Base-by-base conservation (phyloP, 1,140 invertebrate genomes). In the Drosophila melanica region DNA sequence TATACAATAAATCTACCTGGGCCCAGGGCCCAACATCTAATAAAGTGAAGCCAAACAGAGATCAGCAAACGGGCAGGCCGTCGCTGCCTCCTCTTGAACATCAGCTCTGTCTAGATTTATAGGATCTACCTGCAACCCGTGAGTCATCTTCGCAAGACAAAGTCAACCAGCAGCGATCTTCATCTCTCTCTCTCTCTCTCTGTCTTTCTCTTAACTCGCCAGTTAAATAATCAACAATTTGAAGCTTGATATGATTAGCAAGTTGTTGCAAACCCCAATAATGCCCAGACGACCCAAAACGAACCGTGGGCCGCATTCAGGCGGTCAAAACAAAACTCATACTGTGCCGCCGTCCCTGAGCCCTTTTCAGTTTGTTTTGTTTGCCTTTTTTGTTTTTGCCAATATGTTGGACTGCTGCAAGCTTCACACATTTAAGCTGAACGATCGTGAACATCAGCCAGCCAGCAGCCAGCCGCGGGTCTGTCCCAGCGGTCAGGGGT, bases 1-100 rank as follows among this genome's bases (percentile, higher is more conserved):
- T 81, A 71, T 81, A 79, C 84, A 89, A 82, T 89, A 80, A 89
- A 89, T 89, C 84, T 89, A 89, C 84, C 84, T 89, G 82, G 72
- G 59, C 65, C 18, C n/a, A 3, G 27, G 27, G 5, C 27, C 27
- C 55, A 62, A 62, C 73, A 73, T 84, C 81, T 84, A 84, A 84
- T 69, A 79, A 48, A 66, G 57, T 55, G 64, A 68, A 55, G 64
- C 42, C 12, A 54, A 80, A 39, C 37, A 47, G 37, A 66, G 72
- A 71, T 73, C 65, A 45, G 39, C 42, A 39, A 59, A 37, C 39
- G 30, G 45, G 8, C 44, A 9, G 54, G 30, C 39, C 27, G 16
- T 30, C 3, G 6, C 12, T 6, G 39, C 6, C 14, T 9, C 14
- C 6, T 14, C 14, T 16, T n/a, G 7, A 27, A 3, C 10, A 10